phyloP scores from a whole-genome alignment of 2,888 invertebrate species.

The Callinectes sapidus region DNA sequence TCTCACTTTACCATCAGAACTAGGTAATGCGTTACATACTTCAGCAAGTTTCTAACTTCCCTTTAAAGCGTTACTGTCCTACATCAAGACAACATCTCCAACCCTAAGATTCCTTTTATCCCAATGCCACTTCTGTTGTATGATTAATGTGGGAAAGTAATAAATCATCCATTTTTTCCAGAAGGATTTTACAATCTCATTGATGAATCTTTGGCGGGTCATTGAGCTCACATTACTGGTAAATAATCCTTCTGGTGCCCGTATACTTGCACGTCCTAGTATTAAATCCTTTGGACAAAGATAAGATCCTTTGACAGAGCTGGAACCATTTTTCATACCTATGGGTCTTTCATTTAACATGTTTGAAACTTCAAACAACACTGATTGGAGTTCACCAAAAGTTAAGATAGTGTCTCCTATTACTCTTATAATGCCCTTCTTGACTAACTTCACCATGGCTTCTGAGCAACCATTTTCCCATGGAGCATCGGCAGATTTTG shows the following conservation, averaged over 20 bases:
- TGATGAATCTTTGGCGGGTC: background rate
- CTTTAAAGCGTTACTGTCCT: background rate
- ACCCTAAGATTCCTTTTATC: background rate
- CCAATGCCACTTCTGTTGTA: background rate
- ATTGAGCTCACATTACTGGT: background rate
- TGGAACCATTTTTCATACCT: too few relatives aligned
- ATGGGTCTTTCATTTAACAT: too few relatives aligned
- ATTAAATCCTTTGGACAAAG: too few relatives aligned
- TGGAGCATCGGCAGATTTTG: too few relatives aligned
- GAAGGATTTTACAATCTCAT: background rate
- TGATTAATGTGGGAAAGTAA: background rate
- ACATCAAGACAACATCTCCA: background rate
- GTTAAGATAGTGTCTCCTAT: background rate
- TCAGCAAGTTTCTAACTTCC: slow-evolving; percentile 37
- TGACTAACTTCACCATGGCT: background rate
- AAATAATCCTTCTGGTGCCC: background rate
- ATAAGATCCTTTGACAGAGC: too few relatives aligned
- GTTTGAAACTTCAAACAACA: too few relatives aligned
- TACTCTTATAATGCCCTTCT: background rate
- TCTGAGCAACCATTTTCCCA: background rate
- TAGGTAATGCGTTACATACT: background rate
- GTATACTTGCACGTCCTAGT: background rate
- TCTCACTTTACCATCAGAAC: slow-evolving; percentile 42
- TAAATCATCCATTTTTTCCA: background rate
- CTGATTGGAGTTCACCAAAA: background rate